Conservation (phyloP, 2,888 invertebrate species). For the Pherbina coryleti region DNA sequence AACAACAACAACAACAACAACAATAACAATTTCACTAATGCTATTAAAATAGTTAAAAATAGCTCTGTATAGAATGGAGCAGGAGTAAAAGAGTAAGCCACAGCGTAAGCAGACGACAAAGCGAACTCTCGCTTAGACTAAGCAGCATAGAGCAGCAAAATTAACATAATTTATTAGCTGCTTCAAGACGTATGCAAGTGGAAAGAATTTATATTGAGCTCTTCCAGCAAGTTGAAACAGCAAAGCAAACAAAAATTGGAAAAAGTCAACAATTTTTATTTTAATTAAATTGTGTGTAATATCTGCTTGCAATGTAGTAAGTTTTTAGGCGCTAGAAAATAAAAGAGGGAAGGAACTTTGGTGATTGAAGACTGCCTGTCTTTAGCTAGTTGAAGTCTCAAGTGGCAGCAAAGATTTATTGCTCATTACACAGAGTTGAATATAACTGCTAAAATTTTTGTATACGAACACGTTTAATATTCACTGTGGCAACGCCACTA, state of each 20-base stretch:
- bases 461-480: background rate
- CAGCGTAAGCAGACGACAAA: no score
- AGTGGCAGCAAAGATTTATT: background rate
- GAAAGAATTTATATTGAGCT: slow-evolving; percentile 27
- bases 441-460: background rate
- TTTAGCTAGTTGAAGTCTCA: no score
- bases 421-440: background rate
- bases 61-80: background rate
- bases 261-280: slow-evolving; percentile 28
- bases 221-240: slow-evolving; percentile 3
- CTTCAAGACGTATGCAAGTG: background rate
- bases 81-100: background rate
- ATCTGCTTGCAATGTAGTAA: background rate
- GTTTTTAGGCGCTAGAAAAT: background rate
- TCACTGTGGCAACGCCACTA: background rate
- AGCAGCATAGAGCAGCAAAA: slow-evolving; percentile 46
- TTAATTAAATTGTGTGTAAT: background rate
- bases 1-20: slow-evolving; percentile 5
- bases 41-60: slow-evolving; percentile 11
- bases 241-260: background rate
- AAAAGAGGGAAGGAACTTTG: no score
- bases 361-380: no score
- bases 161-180: slow-evolving; percentile 62
- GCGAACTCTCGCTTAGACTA: background rate
- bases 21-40: slow-evolving; percentile 7